These are phyloP conservation scores for Listronotus bonariensis DNA, from an alignment of 1,140 invertebrate species.

Conservation along the genomic window DNA sequence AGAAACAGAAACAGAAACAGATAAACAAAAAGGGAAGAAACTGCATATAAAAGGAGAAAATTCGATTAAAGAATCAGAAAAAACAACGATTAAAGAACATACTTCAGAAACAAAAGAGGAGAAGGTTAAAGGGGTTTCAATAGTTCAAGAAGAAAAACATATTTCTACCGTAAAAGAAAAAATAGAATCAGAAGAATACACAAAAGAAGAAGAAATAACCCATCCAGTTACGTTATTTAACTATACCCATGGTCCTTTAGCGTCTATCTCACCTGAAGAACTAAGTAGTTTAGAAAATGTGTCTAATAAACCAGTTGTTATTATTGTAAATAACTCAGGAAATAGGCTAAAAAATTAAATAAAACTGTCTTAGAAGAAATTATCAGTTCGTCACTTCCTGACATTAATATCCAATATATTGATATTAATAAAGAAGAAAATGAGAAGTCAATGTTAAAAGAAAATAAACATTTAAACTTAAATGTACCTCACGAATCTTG, in stretches of 20 bases:
- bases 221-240: too few species aligned
- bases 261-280: too few species aligned
- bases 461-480: neutral
- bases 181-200: neutral
- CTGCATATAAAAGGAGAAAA: too few species aligned
- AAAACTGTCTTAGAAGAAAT: slow-evolving; percentile 21
- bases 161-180: neutral
- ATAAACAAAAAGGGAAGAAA: too few species aligned
- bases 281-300: too few species aligned
- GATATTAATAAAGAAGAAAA: slow-evolving; percentile 2
- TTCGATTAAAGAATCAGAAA: neutral
- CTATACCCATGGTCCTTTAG: too few species aligned
- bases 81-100: neutral
- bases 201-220: neutral
- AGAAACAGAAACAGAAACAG: too few species aligned
- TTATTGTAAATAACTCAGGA: slow-evolving; percentile 29
- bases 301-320: slow-evolving; percentile 17
- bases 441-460: neutral
- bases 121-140: neutral
- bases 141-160: neutral
- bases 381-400: slow-evolving; percentile 10
- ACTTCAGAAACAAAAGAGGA: neutral
- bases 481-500: slow-evolving; percentile 1
- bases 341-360: slow-evolving; percentile 23
- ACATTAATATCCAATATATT: slow-evolving; percentile 26